Conservation (phyloP, 2,888 invertebrate species). For the Cerceris ruficornis region DNA sequence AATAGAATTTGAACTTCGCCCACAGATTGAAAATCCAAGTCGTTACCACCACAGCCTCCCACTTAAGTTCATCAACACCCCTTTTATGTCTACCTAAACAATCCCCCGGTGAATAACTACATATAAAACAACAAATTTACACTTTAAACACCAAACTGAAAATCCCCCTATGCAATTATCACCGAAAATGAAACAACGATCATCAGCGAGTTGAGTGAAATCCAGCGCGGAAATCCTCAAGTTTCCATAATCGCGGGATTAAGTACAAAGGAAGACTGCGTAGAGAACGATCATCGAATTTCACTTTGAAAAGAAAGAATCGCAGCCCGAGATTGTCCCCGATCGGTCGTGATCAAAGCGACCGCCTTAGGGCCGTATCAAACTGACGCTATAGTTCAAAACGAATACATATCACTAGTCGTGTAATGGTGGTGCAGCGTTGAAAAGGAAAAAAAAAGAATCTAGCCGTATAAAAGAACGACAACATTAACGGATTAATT, state of each 20-base stretch:
- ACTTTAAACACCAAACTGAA: no score
- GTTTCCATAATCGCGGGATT: not conserved
- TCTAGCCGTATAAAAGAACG: slow-evolving; percentile 21
- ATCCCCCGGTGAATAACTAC: no score
- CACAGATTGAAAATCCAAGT: no score
- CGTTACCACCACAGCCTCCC: no score
- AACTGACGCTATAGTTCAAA: slow-evolving; percentile 76
- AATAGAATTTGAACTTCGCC: no score
- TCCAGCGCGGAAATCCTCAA: not conserved
- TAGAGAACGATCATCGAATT: not conserved
- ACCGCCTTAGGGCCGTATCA: slow-evolving; percentile 66
- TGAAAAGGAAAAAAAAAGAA: not conserved
- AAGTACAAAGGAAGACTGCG: not conserved
- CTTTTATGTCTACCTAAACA: no score
- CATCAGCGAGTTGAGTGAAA: not conserved
- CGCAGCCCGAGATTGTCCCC: slow-evolving; percentile 34
- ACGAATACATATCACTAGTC: slow-evolving; percentile 77
- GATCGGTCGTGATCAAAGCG: slow-evolving; percentile 35
- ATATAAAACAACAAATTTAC: no score
- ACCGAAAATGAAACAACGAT: not conserved
- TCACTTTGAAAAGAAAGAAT: not conserved
- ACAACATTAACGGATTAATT: slow-evolving; percentile 69
- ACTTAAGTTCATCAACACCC: no score
- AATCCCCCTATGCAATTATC: not conserved
- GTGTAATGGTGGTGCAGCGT: slow-evolving; percentile 50